Percentiles rank a stretch among this genome's conserved stretches.
These are phyloP conservation scores for Scaptomyza caliginosa DNA, from an alignment of 2,888 invertebrate species.

Conservation along the genomic window DNA sequence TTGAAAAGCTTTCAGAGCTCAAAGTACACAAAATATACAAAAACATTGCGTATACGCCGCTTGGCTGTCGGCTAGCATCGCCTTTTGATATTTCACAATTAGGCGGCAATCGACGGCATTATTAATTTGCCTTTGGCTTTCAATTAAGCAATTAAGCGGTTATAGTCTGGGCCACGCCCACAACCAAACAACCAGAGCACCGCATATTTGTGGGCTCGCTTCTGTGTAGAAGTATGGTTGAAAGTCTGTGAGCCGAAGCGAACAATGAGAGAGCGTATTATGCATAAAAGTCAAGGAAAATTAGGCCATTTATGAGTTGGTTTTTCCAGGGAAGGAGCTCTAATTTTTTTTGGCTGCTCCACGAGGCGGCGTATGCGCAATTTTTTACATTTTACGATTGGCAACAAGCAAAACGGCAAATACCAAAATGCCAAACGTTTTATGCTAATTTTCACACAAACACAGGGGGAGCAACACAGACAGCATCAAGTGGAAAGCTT, in stretches of 20 bases:
- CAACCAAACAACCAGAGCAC: neutral
- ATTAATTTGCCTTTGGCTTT: constrained; percentile 75
- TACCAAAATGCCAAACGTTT: constrained; percentile 60
- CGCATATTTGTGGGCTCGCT: constrained; percentile 37
- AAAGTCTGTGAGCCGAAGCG: constrained; percentile 12
- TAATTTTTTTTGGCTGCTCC: neutral
- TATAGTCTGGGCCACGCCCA: constrained; percentile 28
- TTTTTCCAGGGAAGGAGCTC: constrained; percentile 1
- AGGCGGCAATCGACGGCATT: constrained; percentile 71
- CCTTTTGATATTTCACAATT: constrained; percentile 73
- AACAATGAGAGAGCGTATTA: constrained; percentile 32
- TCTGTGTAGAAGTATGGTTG: constrained; percentile 4
- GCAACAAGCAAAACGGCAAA: constrained; percentile 65
- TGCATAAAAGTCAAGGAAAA: constrained; percentile 53
- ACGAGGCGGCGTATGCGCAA: constrained; percentile 56
- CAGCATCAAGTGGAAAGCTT: constrained; percentile 67
- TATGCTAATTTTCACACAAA: constrained; percentile 68
- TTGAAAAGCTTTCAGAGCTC: constrained; percentile 69
- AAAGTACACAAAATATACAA: constrained; percentile 29
- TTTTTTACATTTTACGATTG: constrained; percentile 63
- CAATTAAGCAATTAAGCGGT: constrained; percentile 71
- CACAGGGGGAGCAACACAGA: constrained; percentile 10
- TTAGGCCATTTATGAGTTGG: constrained; percentile 69
- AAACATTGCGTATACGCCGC: constrained; percentile 71
- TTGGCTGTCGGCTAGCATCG: constrained; percentile 31